Evolutionary conservation across 35 echinoderm and acorn worm genomes (phyloP).

Genomic region (Lytechinus pictus): DNA sequence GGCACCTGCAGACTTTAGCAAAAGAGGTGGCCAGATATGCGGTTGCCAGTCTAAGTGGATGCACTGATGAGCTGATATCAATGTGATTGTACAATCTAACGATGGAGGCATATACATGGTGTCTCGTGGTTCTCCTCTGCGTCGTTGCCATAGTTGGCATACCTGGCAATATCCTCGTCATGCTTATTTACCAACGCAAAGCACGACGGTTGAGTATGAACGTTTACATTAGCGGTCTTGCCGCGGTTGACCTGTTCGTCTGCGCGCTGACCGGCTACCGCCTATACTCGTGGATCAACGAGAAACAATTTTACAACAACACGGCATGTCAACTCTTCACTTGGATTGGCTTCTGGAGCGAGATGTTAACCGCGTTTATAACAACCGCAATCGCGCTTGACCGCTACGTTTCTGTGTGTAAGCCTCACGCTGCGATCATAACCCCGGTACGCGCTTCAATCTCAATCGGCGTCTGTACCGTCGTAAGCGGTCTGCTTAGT

Average conservation of each 20-base stretch:
- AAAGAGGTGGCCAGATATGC: not conserved
- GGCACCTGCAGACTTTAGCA: too few relatives aligned
- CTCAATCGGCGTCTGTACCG: constrained; percentile 11
- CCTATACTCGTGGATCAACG: constrained; percentile 69
- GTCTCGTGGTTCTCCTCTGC: constrained; percentile 52
- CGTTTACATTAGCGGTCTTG: constrained; percentile 58
- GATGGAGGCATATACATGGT: constrained; percentile 66
- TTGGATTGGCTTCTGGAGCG: constrained; percentile 65
- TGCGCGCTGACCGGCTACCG: constrained; percentile 55
- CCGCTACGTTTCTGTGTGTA: constrained; percentile 69
- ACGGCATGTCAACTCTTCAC: constrained; percentile 55
- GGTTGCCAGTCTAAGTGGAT: not conserved
- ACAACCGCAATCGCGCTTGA: constrained; percentile 75
- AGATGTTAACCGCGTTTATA: constrained; percentile 69
- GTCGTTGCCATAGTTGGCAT: constrained; percentile 67
- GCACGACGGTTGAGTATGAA: constrained; percentile 59
- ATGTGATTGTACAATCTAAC: not conserved
- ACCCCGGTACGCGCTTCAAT: constrained; percentile 52
- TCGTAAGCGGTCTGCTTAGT: constrained; percentile 47
- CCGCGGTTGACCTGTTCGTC: constrained; percentile 60
- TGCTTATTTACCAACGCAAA: constrained; percentile 59
- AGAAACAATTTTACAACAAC: constrained; percentile 44
- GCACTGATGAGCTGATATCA: not conserved
- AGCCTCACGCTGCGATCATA: constrained; percentile 59
- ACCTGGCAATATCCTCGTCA: constrained; percentile 72